These are phyloP conservation scores for Anolis carolinensis DNA, from an alignment of 2,113 vertebrate species.

Conservation along the genomic window DNA sequence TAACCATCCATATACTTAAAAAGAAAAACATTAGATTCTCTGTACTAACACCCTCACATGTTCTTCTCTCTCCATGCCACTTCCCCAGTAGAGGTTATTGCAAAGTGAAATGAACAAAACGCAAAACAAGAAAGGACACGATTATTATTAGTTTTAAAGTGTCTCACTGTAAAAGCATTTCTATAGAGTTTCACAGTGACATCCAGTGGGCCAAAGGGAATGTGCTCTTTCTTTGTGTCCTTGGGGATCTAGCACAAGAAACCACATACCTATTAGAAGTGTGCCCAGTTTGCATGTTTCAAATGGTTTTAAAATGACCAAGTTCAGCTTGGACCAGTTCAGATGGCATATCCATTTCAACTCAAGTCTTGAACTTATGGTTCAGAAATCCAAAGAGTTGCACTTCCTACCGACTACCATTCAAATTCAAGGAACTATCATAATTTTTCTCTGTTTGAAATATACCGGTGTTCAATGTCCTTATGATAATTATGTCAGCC, in stretches of 20 bases:
- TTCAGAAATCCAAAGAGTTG: neutral
- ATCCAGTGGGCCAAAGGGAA: slow-evolving; percentile 55
- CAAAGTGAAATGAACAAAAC: no score
- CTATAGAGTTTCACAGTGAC: slow-evolving; percentile 62
- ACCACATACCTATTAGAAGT: slow-evolving; percentile 32
- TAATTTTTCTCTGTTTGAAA: neutral
- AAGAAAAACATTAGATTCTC: no score
- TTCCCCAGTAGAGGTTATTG: no score
- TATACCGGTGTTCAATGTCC: neutral
- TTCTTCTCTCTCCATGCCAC: no score
- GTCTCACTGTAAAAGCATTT: slow-evolving; percentile 52
- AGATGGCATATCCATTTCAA: neutral
- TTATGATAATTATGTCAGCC: neutral
- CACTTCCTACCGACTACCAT: no score
- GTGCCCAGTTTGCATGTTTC: neutral
- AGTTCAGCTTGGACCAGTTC: neutral
- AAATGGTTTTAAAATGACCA: neutral
- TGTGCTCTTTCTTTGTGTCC: slow-evolving; percentile 45
- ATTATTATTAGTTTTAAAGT: no score
- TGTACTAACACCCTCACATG: no score
- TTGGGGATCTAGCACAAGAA: slow-evolving; percentile 43
- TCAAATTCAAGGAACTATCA: neutral
- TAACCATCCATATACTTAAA: no score
- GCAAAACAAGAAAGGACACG: no score
- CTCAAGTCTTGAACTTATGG: neutral